Conservation (phyloP, 2,888 invertebrate genomes). For the Beris chalybata region DNA sequence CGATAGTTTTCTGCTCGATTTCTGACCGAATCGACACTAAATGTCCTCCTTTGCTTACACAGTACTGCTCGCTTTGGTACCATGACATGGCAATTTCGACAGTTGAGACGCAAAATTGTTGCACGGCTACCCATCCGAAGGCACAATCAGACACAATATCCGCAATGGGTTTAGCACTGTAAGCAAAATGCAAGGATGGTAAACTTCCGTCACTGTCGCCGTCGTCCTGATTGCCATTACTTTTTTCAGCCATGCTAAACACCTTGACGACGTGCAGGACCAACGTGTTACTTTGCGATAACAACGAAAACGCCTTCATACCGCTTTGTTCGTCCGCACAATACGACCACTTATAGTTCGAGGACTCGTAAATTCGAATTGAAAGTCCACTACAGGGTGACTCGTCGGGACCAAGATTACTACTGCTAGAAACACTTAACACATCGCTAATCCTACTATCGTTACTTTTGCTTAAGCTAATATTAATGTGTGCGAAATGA, state of each 20-base stretch:
- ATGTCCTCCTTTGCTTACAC: conserved; percentile 66
- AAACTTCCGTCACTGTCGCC: conserved; percentile 37
- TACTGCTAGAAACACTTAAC: conserved; percentile 5
- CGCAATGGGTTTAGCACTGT: conserved; percentile 65
- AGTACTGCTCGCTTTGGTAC: conserved; percentile 70
- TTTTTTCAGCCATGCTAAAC: not conserved
- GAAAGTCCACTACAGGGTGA: conserved; percentile 44
- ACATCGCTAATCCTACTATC: conserved; percentile 16
- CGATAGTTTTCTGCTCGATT: conserved; percentile 65
- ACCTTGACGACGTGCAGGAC: conserved; percentile 42
- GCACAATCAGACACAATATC: conserved; percentile 68
- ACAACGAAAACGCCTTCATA: conserved; percentile 45
- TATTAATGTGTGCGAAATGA: conserved; percentile 28
- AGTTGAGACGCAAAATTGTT: conserved; percentile 68
- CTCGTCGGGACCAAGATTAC: not conserved
- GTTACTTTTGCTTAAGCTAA: conserved; percentile 33
- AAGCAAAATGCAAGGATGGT: conserved; percentile 64
- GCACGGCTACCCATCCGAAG: conserved; percentile 70
- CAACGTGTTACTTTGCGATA: conserved; percentile 46
- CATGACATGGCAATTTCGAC: conserved; percentile 64
- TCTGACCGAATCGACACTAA: conserved; percentile 68
- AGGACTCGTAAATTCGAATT: conserved; percentile 46
- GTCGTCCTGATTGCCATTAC: not conserved
- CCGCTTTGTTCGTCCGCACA: conserved; percentile 44
- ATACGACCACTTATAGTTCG: conserved; percentile 47